These are phyloP conservation scores for Lamellibrachia luymesi DNA, from an alignment of 1,140 invertebrate genomes.

Conservation along the genomic window DNA sequence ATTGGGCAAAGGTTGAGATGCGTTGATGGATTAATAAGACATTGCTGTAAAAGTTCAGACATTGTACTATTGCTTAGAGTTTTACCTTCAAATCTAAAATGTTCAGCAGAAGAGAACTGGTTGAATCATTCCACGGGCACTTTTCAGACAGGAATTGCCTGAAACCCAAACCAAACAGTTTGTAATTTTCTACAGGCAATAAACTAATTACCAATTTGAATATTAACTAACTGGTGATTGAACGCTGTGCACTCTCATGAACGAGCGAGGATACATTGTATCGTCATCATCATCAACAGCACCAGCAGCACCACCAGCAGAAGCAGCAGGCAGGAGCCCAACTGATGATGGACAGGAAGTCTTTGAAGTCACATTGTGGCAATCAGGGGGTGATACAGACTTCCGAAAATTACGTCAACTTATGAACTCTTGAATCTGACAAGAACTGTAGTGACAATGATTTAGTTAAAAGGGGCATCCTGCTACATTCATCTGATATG, in stretches of 20 bases:
- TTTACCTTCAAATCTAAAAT: neutral
- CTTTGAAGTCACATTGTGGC: no score
- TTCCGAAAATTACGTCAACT: no score
- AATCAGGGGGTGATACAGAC: no score
- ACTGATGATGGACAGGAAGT: no score
- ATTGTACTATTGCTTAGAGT: neutral
- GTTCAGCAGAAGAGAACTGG: neutral
- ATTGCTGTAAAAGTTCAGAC: neutral
- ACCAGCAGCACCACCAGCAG: no score
- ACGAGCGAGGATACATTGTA: neutral
- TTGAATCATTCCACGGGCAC: neutral
- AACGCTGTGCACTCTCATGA: neutral
- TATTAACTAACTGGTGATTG: neutral
- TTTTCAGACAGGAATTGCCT: neutral
- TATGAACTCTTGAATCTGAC: no score
- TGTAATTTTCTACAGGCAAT: neutral
- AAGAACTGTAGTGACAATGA: no score
- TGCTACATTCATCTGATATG: no score
- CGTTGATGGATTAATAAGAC: neutral
- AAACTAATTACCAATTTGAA: neutral
- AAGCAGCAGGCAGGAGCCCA: no score
- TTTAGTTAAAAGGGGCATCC: no score
- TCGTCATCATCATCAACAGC: no score
- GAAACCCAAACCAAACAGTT: neutral
- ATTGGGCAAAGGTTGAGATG: neutral